Evolutionary conservation across 2,888 invertebrate genomes (phyloP).

Genomic region (Agrotis puta): DNA sequence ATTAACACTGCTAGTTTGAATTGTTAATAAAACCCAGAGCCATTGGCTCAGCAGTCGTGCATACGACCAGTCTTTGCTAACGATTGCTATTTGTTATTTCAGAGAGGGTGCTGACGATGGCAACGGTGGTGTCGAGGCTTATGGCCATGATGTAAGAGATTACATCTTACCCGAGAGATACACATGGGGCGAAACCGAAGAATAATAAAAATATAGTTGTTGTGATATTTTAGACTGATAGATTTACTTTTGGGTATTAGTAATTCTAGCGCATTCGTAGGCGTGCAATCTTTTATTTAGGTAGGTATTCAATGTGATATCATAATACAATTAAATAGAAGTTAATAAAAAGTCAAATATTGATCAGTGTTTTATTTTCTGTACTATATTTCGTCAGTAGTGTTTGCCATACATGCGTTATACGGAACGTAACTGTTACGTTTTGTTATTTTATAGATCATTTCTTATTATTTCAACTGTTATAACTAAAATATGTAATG

Average conservation of each 20-base stretch:
- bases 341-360: constrained; percentile 6
- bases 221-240: constrained; percentile 64
- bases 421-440: constrained; percentile 28
- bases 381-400: background rate
- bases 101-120: constrained; percentile 83
- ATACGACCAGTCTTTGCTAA: background rate
- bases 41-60: background rate
- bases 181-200: constrained; percentile 84
- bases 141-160: constrained; percentile 85
- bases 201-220: constrained; percentile 60
- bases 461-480: background rate
- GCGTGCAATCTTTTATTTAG: constrained; percentile 13
- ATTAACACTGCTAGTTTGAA: background rate
- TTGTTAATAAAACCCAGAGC: too few relatives aligned
- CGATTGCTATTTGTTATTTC: constrained; percentile 40
- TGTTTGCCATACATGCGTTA: background rate
- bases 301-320: constrained; percentile 6
- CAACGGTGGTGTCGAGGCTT: constrained; percentile 85
- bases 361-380: constrained; percentile 38
- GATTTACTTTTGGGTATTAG: constrained; percentile 28
- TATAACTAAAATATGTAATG: background rate
- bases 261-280: constrained; percentile 19
- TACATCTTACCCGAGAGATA: constrained; percentile 86
- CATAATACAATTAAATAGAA: background rate
- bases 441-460: constrained; percentile 27